Evolutionary conservation across 2,113 vertebrate genomes (phyloP).

Genomic region (Tachuris rubrigastra): DNA sequence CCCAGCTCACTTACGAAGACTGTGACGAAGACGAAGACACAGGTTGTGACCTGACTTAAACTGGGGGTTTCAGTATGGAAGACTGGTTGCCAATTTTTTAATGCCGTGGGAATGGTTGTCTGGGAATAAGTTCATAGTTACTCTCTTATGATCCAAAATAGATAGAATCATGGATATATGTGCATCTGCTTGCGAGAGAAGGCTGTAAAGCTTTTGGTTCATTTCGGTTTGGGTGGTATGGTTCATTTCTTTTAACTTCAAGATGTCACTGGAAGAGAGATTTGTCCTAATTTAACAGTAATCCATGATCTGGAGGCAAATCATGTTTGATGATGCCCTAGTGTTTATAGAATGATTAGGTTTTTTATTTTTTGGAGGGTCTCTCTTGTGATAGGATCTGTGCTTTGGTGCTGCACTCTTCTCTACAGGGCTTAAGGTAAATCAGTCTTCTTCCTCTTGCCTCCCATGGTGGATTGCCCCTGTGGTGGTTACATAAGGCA

Average conservation of each 20-base stretch:
- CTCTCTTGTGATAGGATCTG: constrained; percentile 8
- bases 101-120: not conserved
- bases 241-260: not conserved
- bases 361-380: not conserved
- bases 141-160: not conserved
- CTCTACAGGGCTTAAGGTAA: constrained; percentile 6
- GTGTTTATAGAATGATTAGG: not conserved
- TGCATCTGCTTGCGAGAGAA: not conserved
- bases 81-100: not conserved
- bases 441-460: not conserved
- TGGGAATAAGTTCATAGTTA: not conserved
- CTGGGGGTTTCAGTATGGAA: not conserved
- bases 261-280: not conserved
- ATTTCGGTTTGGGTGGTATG: not conserved
- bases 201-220: not conserved
- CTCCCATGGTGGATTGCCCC: constrained; percentile 18
- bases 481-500: constrained; percentile 11
- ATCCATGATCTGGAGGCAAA: not conserved
- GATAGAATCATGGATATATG: not conserved
- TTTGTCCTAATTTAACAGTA: not conserved
- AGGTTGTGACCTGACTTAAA: not conserved
- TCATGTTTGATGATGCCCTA: not conserved
- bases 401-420: not conserved
- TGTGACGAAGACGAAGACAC: too few species aligned
- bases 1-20: not conserved